Evolutionary conservation across 2,888 invertebrate genomes (phyloP).

Genomic region (Brachypalpus laphriformis): DNA sequence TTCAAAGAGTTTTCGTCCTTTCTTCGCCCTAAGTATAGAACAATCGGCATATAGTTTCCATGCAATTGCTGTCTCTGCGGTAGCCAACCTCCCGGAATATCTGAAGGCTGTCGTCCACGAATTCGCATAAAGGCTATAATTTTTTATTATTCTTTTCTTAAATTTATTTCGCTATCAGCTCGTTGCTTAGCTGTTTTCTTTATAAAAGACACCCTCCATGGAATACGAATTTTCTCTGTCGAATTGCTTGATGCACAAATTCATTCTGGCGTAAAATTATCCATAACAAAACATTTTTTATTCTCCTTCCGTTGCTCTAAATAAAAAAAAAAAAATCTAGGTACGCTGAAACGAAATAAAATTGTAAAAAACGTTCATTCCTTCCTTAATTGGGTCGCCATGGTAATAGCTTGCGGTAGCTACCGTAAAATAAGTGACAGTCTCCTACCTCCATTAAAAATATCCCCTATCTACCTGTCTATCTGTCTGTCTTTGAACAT

Average conservation of each 20-base stretch:
- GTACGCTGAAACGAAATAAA: not conserved
- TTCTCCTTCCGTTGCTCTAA: not conserved
- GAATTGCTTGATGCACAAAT: conserved; percentile 1
- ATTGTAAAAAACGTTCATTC: conserved; percentile 15
- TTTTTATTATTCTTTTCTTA: no score
- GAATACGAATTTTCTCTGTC: not conserved
- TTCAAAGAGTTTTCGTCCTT: no score
- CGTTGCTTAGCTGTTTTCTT: not conserved
- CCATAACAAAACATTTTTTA: conserved; percentile 29
- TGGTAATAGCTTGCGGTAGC: conserved; percentile 12
- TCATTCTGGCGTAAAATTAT: conserved; percentile 10
- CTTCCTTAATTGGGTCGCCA: conserved; percentile 43
- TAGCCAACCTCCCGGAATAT: no score
- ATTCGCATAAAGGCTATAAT: not conserved
- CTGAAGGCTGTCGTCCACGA: not conserved
- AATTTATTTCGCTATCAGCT: not conserved
- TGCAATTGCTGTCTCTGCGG: no score
- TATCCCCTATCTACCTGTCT: conserved; percentile 12
- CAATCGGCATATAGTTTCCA: no score
- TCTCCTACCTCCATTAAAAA: conserved; percentile 7
- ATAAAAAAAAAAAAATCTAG: not conserved
- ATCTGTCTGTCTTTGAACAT: not conserved
- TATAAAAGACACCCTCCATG: not conserved
- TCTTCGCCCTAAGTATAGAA: no score
- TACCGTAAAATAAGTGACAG: conserved; percentile 30